Evolutionary conservation across 2,888 invertebrate genomes (phyloP), one percentile per base, ranked within the genome.

Genomic region (Hypena proboscidalis): DNA sequence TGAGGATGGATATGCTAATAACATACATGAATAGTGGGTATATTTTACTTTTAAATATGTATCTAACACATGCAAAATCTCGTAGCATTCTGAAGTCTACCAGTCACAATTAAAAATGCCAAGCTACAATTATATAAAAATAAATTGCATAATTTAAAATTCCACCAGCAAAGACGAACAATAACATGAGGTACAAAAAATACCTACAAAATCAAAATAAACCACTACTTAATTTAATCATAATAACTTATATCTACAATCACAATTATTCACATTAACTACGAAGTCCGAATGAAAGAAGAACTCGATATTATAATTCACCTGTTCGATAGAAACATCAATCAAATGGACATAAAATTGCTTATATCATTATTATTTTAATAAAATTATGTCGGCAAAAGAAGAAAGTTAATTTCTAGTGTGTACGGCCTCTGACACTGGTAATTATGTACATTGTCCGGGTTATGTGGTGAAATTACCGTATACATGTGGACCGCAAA

Each of bases 391-490:
- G 55, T 45, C 32, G 40, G 38, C 43, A 54, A 39, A 49, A 57
- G 48, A 59, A 67, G 65, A 73, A 69, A 74, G 59, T 57, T 57
- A 53, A 59, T 62, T 51, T 62, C 31, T 43, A 34, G 20, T 39
- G 22, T 38, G 10, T 15, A 23, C 37, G 38, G 81, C 81, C 83
- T 81, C 53, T 82, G 81, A 80, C 83, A 64, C 54, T 37, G 43
- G 61, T 76, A 83, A 83, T 83, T 83, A 81, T 55, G 67, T 62
- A 64, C 66, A 80, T 83, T 83, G 80, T 80, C 49, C 50, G 31
- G 39, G 48, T 41, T 62, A 58, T 66, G 67, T 63, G 56, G 56
- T 56, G 54, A 66, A 23, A 69, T 69, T 70, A 71, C 66, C 62
- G 46, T n/a, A n/a, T n/a, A 33, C 40, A 11, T 42, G 31, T 35